phyloP scores from a whole-genome alignment of 2,113 vertebrate species.

The Canis aureus region DNA sequence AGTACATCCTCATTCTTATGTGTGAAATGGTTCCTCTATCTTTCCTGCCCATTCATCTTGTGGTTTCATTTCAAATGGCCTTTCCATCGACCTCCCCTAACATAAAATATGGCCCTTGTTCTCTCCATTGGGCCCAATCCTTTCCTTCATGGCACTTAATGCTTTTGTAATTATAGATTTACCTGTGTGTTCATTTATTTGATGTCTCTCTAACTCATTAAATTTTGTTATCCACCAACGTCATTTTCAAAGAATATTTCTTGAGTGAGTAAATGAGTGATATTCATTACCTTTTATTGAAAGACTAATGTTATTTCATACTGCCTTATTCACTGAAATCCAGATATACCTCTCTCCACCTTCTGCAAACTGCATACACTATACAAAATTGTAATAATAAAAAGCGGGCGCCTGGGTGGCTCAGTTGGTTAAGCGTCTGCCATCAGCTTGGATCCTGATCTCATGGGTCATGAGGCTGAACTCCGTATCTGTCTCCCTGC shows the following conservation, averaged over 20 bases:
- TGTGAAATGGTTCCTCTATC: background rate
- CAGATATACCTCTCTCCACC: background rate
- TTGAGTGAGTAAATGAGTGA: background rate
- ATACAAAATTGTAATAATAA: background rate
- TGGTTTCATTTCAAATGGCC: background rate
- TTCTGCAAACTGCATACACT: background rate
- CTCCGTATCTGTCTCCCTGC: background rate
- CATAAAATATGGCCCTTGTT: background rate
- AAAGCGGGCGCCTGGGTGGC: background rate
- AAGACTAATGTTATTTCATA: background rate
- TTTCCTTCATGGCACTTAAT: background rate
- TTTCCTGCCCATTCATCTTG: background rate
- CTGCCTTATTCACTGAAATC: background rate
- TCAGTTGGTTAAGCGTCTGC: background rate
- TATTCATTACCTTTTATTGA: background rate
- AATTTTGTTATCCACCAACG: background rate
- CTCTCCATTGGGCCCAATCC: background rate
- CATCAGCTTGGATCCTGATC: background rate
- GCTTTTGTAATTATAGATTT: background rate
- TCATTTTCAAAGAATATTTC: slow-evolving; percentile 20
- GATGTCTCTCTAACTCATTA: background rate
- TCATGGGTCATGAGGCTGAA: background rate
- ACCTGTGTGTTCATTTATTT: background rate
- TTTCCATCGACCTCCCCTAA: background rate
- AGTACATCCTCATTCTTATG: background rate